Base-by-base conservation (phyloP, 2,797 vertebrate genomes). In the Halcyon chelicuti region DNA sequence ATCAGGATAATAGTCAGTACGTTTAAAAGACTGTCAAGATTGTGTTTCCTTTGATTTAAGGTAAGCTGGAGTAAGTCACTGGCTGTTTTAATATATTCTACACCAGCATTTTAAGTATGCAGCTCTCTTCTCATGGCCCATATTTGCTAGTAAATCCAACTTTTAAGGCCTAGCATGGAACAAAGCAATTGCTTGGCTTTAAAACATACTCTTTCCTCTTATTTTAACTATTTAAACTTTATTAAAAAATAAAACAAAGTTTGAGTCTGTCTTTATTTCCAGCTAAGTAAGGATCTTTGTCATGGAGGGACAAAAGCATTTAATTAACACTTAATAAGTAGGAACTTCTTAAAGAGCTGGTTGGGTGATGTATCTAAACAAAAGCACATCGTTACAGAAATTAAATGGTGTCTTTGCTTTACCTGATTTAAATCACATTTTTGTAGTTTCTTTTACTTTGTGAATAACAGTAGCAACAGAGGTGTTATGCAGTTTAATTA, bases 211-310 rank as follows among this genome's bases (percentile, higher is more conserved):
- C 91, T 65, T 95, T 95, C 83, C 88, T 97, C 97, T 94, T 86
- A 90, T 96, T 97, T 97, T 97, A 93, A 92, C 49, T 95, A 97
- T 95, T 97, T 97, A 96, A 97, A 94, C 88, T 95, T 96, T 95
- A 97, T 97, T 95, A 97, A 97, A 96, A 98, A 97, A 93, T 88
- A 77, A 91, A 97, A 52, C 55, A 72, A 93, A 91, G 55, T 61
- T 82, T 92, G 86, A 90, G 75, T 97, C 91, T 97, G 93, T 97
- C 93, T 94, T 97, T 95, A 94, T 97, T 98, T 95, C 67, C 71
- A 85, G 39, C 55, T 94, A 49, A 81, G 66, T 58, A 71, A 81
- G 26, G 23, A 60, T 58, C 35, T 89, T 62, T 76, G 40, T 74
- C 40, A 20, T 20, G 31, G 22, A 68, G 39, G 92, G 49, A 78